phyloP scores from a whole-genome alignment of 2,888 invertebrate species.

The Pogonocherus hispidulus region DNA sequence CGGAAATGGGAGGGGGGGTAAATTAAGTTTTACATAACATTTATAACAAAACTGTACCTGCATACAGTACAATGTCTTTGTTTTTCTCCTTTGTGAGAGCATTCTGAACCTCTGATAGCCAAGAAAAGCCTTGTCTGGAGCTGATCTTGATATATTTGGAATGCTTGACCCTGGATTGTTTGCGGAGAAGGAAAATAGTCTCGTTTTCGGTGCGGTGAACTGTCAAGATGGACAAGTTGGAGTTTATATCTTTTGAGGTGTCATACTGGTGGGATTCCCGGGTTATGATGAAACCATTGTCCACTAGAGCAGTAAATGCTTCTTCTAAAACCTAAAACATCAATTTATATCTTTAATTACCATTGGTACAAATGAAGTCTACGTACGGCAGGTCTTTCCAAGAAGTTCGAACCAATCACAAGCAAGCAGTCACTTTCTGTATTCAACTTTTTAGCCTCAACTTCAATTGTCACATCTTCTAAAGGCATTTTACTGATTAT shows the following conservation, averaged over 20 bases:
- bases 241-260: not conserved
- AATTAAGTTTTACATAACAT: too few relatives aligned
- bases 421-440: constrained; percentile 56
- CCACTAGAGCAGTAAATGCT: constrained; percentile 58
- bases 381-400: constrained; percentile 67
- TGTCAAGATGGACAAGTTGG: constrained; percentile 63
- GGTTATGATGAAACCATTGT: constrained; percentile 75
- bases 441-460: constrained; percentile 75
- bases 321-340: constrained; percentile 46
- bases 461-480: constrained; percentile 69
- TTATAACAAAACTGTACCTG: constrained; percentile 50
- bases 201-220: constrained; percentile 71
- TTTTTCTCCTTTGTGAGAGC: constrained; percentile 67
- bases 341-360: not conserved
- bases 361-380: too few relatives aligned
- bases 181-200: constrained; percentile 70
- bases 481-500: constrained; percentile 65
- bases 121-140: constrained; percentile 51
- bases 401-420: constrained; percentile 64
- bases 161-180: constrained; percentile 36
- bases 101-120: constrained; percentile 70
- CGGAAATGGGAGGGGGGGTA: too few relatives aligned
- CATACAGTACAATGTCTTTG: constrained; percentile 71
- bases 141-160: constrained; percentile 1
- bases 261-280: constrained; percentile 72